phyloP scores from a whole-genome alignment of 2,797 vertebrate genomes.

The Cercopithecus petaurista region DNA sequence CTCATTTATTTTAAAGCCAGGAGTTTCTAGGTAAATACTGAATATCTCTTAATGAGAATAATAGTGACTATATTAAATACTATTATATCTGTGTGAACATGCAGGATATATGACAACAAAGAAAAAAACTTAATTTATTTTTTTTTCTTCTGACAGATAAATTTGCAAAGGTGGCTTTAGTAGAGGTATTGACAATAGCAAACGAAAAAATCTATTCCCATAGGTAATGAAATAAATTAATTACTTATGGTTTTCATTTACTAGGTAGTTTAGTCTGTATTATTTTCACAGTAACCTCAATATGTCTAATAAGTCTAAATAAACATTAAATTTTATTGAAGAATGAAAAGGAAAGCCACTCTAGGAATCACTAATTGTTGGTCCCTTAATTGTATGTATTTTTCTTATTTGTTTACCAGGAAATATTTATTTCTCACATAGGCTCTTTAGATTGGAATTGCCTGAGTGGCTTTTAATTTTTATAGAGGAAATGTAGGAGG shows the following conservation, averaged over 20 bases:
- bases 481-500: neutral
- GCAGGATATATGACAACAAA: neutral
- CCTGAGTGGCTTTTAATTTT: neutral
- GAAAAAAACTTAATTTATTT: neutral
- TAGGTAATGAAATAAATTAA: slow-evolving; percentile 13
- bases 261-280: neutral
- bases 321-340: slow-evolving; percentile 32
- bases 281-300: slow-evolving; percentile 36
- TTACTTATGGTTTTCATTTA: neutral
- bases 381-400: neutral
- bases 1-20: neutral
- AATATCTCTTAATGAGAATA: neutral
- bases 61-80: neutral
- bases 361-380: neutral
- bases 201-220: neutral
- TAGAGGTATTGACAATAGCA: neutral
- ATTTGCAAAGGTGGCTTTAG: slow-evolving; percentile 19
- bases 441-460: neutral
- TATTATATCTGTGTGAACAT: neutral
- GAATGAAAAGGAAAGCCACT: neutral
- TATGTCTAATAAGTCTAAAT: slow-evolving; percentile 28
- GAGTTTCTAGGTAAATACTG: neutral
- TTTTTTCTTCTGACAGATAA: neutral
- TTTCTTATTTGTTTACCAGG: neutral
- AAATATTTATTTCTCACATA: neutral